Evolutionary conservation across 30 jellyfish, hydroid and myxozoan species (phyloP), one percentile per base, ranked within the genome.

Genomic region (Chrysaora quinquecirrha): DNA sequence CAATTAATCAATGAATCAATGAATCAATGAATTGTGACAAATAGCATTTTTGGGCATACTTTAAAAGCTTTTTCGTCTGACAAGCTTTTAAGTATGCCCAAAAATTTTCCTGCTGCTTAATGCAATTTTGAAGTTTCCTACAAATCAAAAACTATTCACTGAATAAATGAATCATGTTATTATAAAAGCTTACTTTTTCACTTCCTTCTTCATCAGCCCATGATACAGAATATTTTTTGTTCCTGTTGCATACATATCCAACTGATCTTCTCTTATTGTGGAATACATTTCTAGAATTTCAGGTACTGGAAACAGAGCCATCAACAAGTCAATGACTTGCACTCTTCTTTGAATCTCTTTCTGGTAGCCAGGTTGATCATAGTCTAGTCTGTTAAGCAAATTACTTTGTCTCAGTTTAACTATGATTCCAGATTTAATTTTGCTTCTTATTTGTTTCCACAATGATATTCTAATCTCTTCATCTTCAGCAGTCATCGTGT

Each of bases 191-290:
- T 35, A 64, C 95, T 68, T 84, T 72, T 24, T 75, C 73, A 24
- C 67, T 32, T 19, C 70, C 75, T n/a, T 47, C 63, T n/a, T 84
- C 87, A 63, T 84, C 95, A 30, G 95, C 87, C 95, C 95, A 84
- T 3, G 88, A 48, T 23, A 84, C 95, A 1, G 95, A 84, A 20
- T 73, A 38, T 70, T 73, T 84, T 83, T 84, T n/a, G 83, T 30
- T 4, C 82, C 83, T 22, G 88, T 67, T 38, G 31, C 20, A 0
- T 43, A 48, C 64, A 46, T 56, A 10, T 65, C 82, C 43, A 84
- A 47, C 20, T 84, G 60, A 21, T 62, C 78, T 50, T 32, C 54
- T 23, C 95, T 60, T 23, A 80, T 49, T 22, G 29, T 64, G 10
- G 83, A 47, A 49, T 84, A 84, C 76, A 84, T 2, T 32, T 84